Evolutionary conservation across 35 echinoderm and acorn worm species (phyloP).

Genomic region (Acanthaster planci): DNA sequence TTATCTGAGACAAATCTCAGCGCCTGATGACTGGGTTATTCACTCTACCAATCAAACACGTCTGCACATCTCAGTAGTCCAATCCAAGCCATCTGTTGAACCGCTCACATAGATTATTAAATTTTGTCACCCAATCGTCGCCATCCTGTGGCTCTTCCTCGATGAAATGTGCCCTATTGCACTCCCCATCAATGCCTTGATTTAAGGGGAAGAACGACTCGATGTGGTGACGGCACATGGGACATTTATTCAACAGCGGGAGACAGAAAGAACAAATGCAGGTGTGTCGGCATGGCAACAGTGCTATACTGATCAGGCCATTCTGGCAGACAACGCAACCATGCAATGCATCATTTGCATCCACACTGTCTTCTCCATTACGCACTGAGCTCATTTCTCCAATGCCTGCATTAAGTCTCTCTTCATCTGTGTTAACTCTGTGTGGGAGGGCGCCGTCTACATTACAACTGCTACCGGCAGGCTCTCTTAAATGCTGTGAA

Average conservation of each 20-base stretch:
- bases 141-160: neutral
- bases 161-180: neutral
- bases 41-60: neutral
- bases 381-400: neutral
- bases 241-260: conserved; percentile 26
- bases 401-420: neutral
- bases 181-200: neutral
- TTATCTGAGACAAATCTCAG: too few relatives aligned
- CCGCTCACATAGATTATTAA: conserved; percentile 36
- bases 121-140: conserved; percentile 16
- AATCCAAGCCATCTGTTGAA: conserved; percentile 34
- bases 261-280: conserved; percentile 17
- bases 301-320: conserved; percentile 8
- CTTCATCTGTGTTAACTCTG: neutral
- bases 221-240: conserved; percentile 20
- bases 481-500: neutral
- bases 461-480: neutral
- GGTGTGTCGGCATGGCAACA: conserved; percentile 31
- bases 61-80: neutral
- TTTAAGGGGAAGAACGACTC: conserved; percentile 28
- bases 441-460: neutral
- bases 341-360: neutral
- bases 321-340: conserved; percentile 39
- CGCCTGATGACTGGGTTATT: neutral
- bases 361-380: neutral